These are phyloP conservation scores for Capitulum mitella DNA, from an alignment of 2,888 invertebrate species.

Conservation along the genomic window DNA sequence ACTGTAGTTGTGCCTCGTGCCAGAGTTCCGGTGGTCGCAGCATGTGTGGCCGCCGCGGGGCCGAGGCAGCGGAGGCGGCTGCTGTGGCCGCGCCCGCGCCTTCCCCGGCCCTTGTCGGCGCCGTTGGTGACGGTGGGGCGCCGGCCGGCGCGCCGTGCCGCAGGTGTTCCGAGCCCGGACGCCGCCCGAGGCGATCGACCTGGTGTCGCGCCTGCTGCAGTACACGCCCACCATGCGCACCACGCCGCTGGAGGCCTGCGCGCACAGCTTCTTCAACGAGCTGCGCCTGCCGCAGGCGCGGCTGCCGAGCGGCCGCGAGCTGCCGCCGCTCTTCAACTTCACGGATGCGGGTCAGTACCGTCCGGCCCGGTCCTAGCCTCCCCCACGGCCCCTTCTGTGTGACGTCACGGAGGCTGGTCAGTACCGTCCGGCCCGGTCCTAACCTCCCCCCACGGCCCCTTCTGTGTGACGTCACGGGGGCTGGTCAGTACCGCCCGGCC, in stretches of 20 bases:
- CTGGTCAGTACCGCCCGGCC: too few species aligned
- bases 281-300: slow-evolving; percentile 84
- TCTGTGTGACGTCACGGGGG: too few species aligned
- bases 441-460: too few species aligned
- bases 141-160: neutral
- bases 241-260: slow-evolving; percentile 93
- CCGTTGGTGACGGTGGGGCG: neutral
- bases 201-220: slow-evolving; percentile 78
- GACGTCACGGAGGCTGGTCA: too few species aligned
- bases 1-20: too few species aligned
- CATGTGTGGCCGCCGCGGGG: too few species aligned
- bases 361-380: too few species aligned
- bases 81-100: neutral
- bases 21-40: too few species aligned
- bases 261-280: slow-evolving; percentile 98
- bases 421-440: too few species aligned
- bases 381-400: too few species aligned
- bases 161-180: slow-evolving; percentile 39
- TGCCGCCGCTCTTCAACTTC: slow-evolving; percentile 96
- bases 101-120: neutral
- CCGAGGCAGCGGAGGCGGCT: neutral
- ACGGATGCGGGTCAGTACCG: slow-evolving; percentile 65
- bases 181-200: slow-evolving; percentile 44
- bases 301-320: slow-evolving; percentile 83
- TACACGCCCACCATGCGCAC: slow-evolving; percentile 96